Conservation (phyloP, 2,888 invertebrate species). For the Clusia tigrina region DNA sequence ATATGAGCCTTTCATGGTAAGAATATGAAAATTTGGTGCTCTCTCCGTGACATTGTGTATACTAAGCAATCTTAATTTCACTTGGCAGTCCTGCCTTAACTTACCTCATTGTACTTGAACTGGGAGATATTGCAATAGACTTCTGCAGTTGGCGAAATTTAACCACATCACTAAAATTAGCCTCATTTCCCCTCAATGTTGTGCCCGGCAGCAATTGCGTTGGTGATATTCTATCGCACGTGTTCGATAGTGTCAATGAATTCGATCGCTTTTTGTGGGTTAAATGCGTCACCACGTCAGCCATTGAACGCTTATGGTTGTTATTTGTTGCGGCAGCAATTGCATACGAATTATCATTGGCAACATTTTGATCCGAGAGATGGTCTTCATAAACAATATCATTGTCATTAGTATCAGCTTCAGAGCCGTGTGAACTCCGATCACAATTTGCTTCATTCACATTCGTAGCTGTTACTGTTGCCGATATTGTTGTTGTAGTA, state of each 20-base stretch:
- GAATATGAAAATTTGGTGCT: no score
- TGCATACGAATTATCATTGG: neutral
- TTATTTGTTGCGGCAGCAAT: constrained; percentile 50
- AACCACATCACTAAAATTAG: neutral
- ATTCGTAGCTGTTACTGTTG: no score
- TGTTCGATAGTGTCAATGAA: constrained; percentile 60
- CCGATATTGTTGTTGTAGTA: no score
- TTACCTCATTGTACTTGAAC: constrained; percentile 4
- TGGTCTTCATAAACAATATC: no score
- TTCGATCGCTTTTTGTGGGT: constrained; percentile 86
- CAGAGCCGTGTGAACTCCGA: no score
- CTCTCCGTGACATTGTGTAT: neutral
- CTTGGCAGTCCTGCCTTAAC: no score
- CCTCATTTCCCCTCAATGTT: constrained; percentile 6
- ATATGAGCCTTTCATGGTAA: no score
- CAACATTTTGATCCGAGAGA: no score
- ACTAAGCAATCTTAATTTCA: no score
- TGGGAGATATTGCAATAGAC: constrained; percentile 2
- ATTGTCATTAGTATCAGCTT: no score
- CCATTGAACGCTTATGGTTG: constrained; percentile 90
- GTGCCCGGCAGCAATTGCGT: neutral
- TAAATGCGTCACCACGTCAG: constrained; percentile 86
- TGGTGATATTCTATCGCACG: constrained; percentile 5
- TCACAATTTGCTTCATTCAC: no score
- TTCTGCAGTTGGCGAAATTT: neutral